Evolutionary conservation across 2,888 invertebrate genomes (phyloP).

Genomic region (Drosophila recens): DNA sequence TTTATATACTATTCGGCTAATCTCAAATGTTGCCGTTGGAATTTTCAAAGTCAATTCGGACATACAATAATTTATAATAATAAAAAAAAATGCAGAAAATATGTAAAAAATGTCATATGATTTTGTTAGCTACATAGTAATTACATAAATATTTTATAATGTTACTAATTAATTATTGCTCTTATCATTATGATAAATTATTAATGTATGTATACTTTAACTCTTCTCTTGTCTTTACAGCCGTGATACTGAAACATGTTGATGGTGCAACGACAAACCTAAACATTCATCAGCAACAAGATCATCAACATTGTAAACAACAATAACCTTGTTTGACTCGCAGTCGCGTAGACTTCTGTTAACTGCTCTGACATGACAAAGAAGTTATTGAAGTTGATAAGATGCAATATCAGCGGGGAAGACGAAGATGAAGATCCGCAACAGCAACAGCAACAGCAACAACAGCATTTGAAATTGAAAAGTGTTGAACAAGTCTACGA

Average conservation of each 20-base stretch:
- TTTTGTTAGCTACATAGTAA: neutral
- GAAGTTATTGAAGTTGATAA: slow-evolving; percentile 75
- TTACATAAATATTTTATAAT: neutral
- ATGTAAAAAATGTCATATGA: neutral
- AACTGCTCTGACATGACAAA: slow-evolving; percentile 69
- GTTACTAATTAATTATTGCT: neutral
- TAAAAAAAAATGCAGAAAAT: neutral
- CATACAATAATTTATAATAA: slow-evolving; percentile 42
- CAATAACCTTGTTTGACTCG: slow-evolving; percentile 28
- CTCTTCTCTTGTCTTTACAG: slow-evolving; percentile 32
- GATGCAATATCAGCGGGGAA: slow-evolving; percentile 83
- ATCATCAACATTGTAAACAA: slow-evolving; percentile 16
- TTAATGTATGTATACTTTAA: neutral
- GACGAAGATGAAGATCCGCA: slow-evolving; percentile 83
- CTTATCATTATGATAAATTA: neutral
- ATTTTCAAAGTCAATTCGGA: slow-evolving; percentile 70
- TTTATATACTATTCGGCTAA: slow-evolving; percentile 67
- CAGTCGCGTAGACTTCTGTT: slow-evolving; percentile 6
- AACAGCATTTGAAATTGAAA: slow-evolving; percentile 73
- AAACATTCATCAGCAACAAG: slow-evolving; percentile 16
- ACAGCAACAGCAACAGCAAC: slow-evolving; percentile 54
- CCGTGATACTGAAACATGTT: slow-evolving; percentile 29
- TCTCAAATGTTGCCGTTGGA: slow-evolving; percentile 59
- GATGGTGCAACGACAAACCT: slow-evolving; percentile 29
- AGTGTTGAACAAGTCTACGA: slow-evolving; percentile 76